phyloP scores from a whole-genome alignment of 2,888 invertebrate genomes.

The Clanis bilineata region DNA sequence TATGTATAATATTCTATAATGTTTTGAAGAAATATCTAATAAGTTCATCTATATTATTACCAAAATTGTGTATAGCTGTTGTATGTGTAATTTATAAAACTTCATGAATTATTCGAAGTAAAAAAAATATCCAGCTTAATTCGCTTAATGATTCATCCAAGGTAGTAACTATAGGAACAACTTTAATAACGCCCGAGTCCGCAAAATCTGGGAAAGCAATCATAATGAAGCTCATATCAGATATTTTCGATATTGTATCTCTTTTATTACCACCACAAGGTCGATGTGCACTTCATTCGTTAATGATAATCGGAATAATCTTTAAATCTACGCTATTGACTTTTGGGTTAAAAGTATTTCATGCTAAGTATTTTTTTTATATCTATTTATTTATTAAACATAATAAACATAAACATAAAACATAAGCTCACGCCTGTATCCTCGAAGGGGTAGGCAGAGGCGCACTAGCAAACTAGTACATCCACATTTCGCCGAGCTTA shows the following conservation, averaged over 20 bases:
- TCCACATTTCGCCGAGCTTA: too few relatives aligned
- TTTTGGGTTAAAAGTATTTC: neutral
- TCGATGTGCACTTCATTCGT: constrained; percentile 6
- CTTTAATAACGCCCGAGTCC: constrained; percentile 23
- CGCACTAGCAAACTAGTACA: too few relatives aligned
- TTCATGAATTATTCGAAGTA: neutral
- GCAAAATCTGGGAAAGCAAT: constrained; percentile 26
- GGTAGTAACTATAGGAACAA: constrained; percentile 1
- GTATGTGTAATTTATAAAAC: too few relatives aligned
- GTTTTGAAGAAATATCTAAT: too few relatives aligned
- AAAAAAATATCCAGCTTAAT: neutral
- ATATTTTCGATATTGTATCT: constrained; percentile 29
- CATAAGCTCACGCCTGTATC: too few relatives aligned
- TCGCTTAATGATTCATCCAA: neutral
- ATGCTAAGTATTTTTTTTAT: neutral
- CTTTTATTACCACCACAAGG: constrained; percentile 27
- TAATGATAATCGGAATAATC: neutral
- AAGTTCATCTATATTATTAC: too few relatives aligned
- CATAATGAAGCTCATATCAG: constrained; percentile 26
- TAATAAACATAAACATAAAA: too few relatives aligned
- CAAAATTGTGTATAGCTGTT: too few relatives aligned
- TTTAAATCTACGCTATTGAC: neutral
- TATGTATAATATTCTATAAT: too few relatives aligned
- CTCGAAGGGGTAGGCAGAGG: too few relatives aligned
- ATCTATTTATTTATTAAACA: too few relatives aligned